Evolutionary conservation across 2,797 vertebrate species (phyloP).

Genomic region (Remorina albescens): DNA sequence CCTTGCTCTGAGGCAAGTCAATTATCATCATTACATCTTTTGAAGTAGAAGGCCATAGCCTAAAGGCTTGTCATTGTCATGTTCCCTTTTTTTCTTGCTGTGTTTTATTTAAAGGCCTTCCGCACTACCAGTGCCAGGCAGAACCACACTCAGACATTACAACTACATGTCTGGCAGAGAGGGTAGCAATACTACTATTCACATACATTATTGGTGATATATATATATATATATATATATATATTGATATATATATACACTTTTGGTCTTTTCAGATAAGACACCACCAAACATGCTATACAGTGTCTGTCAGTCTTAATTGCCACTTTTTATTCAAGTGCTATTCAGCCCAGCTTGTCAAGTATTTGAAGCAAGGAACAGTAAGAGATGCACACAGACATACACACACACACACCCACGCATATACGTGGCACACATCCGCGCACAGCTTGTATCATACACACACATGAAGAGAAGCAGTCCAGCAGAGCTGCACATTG

Average conservation of each 20-base stretch:
- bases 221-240: too few relatives aligned
- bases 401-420: constrained; percentile 19
- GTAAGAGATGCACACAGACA: constrained; percentile 64
- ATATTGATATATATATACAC: too few relatives aligned
- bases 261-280: constrained; percentile 75
- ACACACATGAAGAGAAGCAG: constrained; percentile 53
- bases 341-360: constrained; percentile 76
- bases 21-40: constrained; percentile 61
- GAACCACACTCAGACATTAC: constrained; percentile 57
- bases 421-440: constrained; percentile 31
- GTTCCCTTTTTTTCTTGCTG: constrained; percentile 19
- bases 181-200: constrained; percentile 65
- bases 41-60: constrained; percentile 63
- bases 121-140: constrained; percentile 48
- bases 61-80: constrained; percentile 42
- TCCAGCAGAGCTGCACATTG: constrained; percentile 61
- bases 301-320: constrained; percentile 71
- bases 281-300: constrained; percentile 79
- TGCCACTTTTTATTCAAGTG: constrained; percentile 73
- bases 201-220: constrained; percentile 72
- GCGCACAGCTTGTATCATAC: constrained; percentile 35
- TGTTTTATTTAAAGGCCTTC: constrained; percentile 45
- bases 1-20: constrained; percentile 46
- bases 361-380: constrained; percentile 79
- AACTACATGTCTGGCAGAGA: constrained; percentile 64